A percentile compares a stretch with the other conserved stretches of the same genome.
Conservation (phyloP, 2,113 vertebrate genomes). For the Morone chrysops region DNA sequence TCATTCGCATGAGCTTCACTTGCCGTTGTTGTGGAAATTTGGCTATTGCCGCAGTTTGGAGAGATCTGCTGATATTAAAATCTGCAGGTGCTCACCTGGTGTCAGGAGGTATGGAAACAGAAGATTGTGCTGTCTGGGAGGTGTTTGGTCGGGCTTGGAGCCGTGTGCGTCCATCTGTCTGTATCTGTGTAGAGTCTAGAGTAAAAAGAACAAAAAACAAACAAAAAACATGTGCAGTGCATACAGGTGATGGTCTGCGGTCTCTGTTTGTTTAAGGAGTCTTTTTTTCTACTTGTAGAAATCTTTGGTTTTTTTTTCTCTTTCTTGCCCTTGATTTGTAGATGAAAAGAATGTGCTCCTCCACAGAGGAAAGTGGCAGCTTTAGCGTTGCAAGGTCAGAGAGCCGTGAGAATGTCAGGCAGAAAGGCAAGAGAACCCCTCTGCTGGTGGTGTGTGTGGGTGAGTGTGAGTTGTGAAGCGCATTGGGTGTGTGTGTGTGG, state of each 20-base stretch:
- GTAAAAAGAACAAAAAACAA: constrained; percentile 18
- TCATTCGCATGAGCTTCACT: constrained; percentile 53
- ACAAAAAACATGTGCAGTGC: background rate
- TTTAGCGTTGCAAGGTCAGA: constrained; percentile 36
- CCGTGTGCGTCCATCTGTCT: constrained; percentile 57
- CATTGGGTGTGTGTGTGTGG: constrained; percentile 54
- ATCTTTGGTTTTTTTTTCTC: constrained; percentile 18
- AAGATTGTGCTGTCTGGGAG: constrained; percentile 45
- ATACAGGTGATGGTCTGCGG: constrained; percentile 45
- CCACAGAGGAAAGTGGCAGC: constrained; percentile 31
- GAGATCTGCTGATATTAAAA: constrained; percentile 60
- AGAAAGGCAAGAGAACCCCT: constrained; percentile 31
- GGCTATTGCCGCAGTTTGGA: constrained; percentile 49
- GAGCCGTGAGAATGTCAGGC: constrained; percentile 56
- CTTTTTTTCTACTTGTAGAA: constrained; percentile 16
- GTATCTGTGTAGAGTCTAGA: constrained; percentile 13
- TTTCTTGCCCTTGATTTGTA: constrained; percentile 50
- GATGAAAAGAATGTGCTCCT: constrained; percentile 48
- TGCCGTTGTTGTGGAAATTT: constrained; percentile 57
- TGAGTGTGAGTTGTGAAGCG: constrained; percentile 56
- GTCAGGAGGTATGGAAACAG: constrained; percentile 53
- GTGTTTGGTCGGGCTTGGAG: constrained; percentile 34
- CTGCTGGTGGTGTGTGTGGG: constrained; percentile 48
- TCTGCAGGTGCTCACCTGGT: constrained; percentile 65
- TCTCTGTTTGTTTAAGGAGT: constrained; percentile 19